Conservation (phyloP, 2,888 invertebrate genomes). For the Coelogynopora nodosa region DNA sequence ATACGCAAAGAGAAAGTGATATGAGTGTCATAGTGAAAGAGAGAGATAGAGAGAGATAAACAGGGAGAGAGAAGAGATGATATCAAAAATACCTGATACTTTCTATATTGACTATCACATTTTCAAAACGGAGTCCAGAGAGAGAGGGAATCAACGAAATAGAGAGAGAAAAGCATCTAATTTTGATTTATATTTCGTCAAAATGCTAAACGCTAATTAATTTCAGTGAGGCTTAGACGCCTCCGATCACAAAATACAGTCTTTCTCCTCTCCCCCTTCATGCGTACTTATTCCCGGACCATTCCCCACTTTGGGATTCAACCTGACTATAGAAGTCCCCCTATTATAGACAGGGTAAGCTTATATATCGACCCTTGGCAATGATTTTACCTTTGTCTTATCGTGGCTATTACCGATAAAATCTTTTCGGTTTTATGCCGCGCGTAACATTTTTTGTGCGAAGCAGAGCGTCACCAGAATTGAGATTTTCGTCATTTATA, state of each 20-base stretch:
- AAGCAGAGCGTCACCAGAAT: not conserved
- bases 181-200: slow-evolving; percentile 28
- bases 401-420: not conserved
- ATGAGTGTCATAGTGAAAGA: not conserved
- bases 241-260: not conserved
- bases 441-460: slow-evolving; percentile 18
- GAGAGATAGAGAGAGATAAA: not conserved
- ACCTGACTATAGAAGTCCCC: not conserved
- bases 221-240: not conserved
- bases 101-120: not conserved
- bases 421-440: not conserved
- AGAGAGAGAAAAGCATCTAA: not conserved
- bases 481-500: no score
- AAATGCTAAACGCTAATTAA: slow-evolving; percentile 28
- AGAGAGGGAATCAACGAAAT: not conserved
- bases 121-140: not conserved
- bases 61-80: not conserved
- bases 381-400: slow-evolving; percentile 23
- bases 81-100: not conserved
- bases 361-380: not conserved
- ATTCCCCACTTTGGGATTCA: not conserved
- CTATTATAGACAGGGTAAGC: not conserved
- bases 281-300: not conserved
- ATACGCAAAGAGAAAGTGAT: not conserved
- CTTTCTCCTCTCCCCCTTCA: not conserved